These are phyloP conservation scores for Falco biarmicus DNA, from an alignment of 2,797 vertebrate genomes.

Conservation along the genomic window DNA sequence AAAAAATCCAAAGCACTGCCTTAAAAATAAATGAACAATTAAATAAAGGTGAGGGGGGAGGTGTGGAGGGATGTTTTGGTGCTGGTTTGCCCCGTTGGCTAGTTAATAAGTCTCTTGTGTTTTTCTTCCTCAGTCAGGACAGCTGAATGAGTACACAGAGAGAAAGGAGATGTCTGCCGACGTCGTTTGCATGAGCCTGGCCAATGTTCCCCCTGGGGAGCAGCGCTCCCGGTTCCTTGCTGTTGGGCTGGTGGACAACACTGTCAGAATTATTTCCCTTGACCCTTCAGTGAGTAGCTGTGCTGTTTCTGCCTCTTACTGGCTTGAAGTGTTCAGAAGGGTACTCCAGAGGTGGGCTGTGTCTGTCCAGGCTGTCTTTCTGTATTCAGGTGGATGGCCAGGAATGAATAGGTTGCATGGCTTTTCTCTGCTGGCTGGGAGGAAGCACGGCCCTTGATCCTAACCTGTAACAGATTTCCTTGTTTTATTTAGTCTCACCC, in stretches of 20 bases:
- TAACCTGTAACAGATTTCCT: background rate
- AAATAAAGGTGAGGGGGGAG: background rate
- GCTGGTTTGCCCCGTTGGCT: background rate
- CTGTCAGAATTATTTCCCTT: constrained; percentile 96
- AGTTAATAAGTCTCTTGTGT: background rate
- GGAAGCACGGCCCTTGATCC: background rate
- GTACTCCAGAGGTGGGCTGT: background rate
- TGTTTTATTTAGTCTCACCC: background rate
- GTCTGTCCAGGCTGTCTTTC: background rate
- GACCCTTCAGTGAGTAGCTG: constrained; percentile 89
- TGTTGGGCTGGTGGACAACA: constrained; percentile 96
- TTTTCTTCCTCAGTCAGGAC: constrained; percentile 85
- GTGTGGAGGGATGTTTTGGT: background rate
- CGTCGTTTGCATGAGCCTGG: constrained; percentile 98
- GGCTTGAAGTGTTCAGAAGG: background rate
- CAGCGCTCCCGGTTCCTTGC: constrained; percentile 96
- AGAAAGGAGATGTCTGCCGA: constrained; percentile 99
- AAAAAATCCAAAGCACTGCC: background rate
- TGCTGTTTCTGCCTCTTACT: background rate
- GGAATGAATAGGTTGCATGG: background rate
- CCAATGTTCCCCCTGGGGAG: constrained; percentile 96
- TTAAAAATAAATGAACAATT: background rate
- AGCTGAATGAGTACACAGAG: constrained; percentile 98
- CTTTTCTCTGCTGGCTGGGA: background rate
- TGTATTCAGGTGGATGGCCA: accelerated